Evolutionary conservation across 1,140 invertebrate species (phyloP).

Genomic region (Prorops nasuta): DNA sequence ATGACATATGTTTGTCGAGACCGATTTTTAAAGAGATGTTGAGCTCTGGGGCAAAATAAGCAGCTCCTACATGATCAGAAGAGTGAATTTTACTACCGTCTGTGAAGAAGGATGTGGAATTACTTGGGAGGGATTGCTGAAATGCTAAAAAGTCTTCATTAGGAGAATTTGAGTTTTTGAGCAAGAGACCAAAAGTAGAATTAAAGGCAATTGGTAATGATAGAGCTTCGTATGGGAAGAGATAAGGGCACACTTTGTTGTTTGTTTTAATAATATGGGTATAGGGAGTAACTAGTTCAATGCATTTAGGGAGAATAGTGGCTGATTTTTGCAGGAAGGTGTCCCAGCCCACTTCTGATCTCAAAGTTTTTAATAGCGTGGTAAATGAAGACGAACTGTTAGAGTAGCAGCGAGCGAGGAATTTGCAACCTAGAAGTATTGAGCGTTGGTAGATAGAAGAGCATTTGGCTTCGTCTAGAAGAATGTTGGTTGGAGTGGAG

Average conservation of each 20-base stretch:
- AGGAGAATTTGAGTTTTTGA: background rate
- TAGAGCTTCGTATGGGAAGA: background rate
- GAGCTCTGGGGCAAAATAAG: background rate
- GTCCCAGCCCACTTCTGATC: too few species aligned
- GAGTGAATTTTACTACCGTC: slow-evolving; percentile 5
- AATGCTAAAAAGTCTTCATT: background rate
- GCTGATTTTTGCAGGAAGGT: too few species aligned
- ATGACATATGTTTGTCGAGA: background rate
- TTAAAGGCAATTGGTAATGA: background rate
- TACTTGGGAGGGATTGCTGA: background rate
- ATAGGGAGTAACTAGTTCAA: background rate
- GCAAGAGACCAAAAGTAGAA: background rate
- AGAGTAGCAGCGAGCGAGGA: background rate
- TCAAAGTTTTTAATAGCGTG: too few species aligned
- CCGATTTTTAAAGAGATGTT: background rate
- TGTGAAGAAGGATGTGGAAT: background rate
- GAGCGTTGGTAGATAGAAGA: background rate
- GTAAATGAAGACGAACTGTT: background rate
- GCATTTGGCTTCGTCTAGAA: slow-evolving; percentile 4
- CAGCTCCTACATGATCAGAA: background rate
- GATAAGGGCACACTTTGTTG: background rate
- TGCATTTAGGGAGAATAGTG: background rate
- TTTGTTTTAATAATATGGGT: background rate
- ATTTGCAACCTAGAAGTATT: background rate
- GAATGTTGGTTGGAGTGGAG: slow-evolving; percentile 8